A percentile compares a stretch with the other conserved stretches of the same genome.
These are phyloP conservation scores for Philereme vetulata DNA, from an alignment of 2,888 invertebrate genomes.

Conservation along the genomic window DNA sequence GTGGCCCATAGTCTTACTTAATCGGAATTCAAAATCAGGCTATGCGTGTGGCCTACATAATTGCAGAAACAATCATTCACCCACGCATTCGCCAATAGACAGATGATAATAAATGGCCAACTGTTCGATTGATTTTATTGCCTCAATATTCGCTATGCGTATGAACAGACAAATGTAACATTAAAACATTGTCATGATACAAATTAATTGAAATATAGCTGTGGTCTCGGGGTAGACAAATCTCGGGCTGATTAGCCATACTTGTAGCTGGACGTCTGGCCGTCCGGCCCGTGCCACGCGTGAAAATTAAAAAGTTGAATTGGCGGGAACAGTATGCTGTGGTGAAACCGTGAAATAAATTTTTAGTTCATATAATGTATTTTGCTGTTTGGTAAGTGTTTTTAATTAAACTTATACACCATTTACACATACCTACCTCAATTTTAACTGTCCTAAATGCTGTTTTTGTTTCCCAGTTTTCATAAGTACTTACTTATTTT, in stretches of 20 bases:
- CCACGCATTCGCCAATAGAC: conserved; percentile 36
- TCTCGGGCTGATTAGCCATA: conserved; percentile 55
- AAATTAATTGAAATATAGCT: conserved; percentile 74
- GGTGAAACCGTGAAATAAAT: conserved; percentile 11
- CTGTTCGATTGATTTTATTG: conserved; percentile 38
- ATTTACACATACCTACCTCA: not conserved
- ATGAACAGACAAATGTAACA: conserved; percentile 13
- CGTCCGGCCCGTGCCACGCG: conserved; percentile 20
- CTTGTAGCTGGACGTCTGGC: conserved; percentile 9
- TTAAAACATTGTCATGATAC: conserved; percentile 34
- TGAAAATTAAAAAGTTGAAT: conserved; percentile 26
- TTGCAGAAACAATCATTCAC: conserved; percentile 25
- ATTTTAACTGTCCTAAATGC: not conserved
- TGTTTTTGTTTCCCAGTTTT: too few species aligned
- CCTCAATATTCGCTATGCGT: conserved; percentile 27
- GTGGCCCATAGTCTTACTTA: too few species aligned
- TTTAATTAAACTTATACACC: not conserved
- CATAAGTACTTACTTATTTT: too few species aligned
- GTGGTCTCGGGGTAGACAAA: conserved; percentile 49
- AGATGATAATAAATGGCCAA: conserved; percentile 22
- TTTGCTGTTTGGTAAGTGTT: conserved; percentile 32
- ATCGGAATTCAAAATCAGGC: too few species aligned
- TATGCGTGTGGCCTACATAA: conserved; percentile 21
- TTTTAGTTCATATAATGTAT: conserved; percentile 26
- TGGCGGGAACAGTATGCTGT: conserved; percentile 29